phyloP scores from a whole-genome alignment of 2,797 vertebrate genomes.

The Pseudotriccus pelzelni region DNA sequence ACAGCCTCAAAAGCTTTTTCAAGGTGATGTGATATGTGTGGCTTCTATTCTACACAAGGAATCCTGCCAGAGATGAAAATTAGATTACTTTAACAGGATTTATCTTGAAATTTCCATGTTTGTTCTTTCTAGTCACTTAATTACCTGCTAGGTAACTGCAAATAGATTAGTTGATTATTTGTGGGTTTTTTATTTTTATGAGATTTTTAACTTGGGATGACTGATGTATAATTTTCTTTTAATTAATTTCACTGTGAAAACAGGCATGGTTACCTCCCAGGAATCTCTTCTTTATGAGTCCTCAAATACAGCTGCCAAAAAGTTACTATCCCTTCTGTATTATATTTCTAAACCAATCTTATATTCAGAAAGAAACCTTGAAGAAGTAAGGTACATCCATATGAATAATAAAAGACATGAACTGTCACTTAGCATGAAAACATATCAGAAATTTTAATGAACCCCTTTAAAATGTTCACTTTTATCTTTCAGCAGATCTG shows the following conservation, averaged over 20 bases:
- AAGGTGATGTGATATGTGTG: neutral
- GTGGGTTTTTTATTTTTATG: neutral
- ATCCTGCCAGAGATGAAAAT: neutral
- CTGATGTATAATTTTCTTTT: accelerated
- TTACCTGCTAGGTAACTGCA: neutral
- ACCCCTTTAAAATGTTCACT: neutral
- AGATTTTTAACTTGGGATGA: neutral
- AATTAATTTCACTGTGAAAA: neutral
- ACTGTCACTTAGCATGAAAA: neutral
- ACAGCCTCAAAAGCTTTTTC: neutral
- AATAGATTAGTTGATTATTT: neutral
- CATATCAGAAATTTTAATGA: neutral
- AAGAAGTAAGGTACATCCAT: neutral
- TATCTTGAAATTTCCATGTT: neutral
- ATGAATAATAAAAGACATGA: neutral
- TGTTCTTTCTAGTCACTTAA: neutral
- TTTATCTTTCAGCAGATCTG: neutral
- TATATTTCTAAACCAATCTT: neutral
- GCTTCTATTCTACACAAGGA: neutral
- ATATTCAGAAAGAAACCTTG: neutral
- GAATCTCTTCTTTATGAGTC: neutral
- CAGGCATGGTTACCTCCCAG: neutral
- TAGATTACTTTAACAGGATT: neutral
- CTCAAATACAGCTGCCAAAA: neutral
- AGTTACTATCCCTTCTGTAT: neutral